phyloP scores from a whole-genome alignment of 64 coral and sea anemone genomes.

The Catalaphyllia jardinei region DNA sequence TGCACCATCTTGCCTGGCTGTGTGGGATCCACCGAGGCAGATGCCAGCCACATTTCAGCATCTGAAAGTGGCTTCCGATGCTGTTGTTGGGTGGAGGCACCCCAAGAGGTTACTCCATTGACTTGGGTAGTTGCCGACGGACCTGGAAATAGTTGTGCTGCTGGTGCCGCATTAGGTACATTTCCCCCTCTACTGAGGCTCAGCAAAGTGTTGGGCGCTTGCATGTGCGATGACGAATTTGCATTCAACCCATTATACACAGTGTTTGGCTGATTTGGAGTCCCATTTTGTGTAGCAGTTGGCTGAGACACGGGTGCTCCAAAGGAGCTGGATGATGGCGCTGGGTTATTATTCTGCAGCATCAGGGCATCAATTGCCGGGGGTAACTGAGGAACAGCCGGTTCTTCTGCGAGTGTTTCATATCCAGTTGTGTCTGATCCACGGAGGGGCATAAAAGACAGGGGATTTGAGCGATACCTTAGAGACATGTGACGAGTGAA shows the following conservation, averaged over 20 bases:
- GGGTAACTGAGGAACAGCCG: constrained; percentile 79
- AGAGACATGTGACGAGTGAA: constrained; percentile 97
- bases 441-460: constrained; percentile 82
- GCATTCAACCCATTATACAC: constrained; percentile 58
- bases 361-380: constrained; percentile 63
- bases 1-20: constrained; percentile 28
- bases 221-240: constrained; percentile 15
- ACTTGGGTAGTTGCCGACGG: background rate
- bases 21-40: constrained; percentile 58
- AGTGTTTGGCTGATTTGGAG: constrained; percentile 30
- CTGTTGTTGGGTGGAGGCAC: background rate
- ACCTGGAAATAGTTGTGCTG: constrained; percentile 59
- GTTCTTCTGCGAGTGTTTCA: constrained; percentile 85
- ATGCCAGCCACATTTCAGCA: constrained; percentile 88
- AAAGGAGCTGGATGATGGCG: background rate
- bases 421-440: constrained; percentile 67
- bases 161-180: constrained; percentile 32
- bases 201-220: constrained; percentile 10
- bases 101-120: constrained; percentile 25
- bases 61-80: constrained; percentile 55
- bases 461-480: constrained; percentile 89
- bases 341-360: background rate
- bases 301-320: constrained; percentile 26
- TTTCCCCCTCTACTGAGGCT: constrained; percentile 1
- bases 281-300: background rate